Evolutionary conservation across 2,797 vertebrate species (phyloP).

Genomic region (Rallus crepitans): DNA sequence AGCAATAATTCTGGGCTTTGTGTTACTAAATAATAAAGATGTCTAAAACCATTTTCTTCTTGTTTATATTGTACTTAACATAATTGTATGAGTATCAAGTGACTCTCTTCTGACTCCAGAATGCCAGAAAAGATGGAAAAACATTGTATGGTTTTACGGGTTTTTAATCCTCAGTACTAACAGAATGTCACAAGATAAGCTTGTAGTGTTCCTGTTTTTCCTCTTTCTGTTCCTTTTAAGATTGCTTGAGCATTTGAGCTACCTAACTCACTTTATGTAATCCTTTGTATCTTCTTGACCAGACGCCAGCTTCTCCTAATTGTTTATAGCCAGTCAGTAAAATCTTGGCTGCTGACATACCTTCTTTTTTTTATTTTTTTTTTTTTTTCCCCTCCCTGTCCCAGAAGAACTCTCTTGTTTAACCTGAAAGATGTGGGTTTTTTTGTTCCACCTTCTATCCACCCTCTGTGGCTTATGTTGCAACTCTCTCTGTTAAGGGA

Average conservation of each 20-base stretch:
- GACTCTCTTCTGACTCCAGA: background rate
- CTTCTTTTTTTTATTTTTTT: background rate
- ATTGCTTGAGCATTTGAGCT: slow-evolving; percentile 2
- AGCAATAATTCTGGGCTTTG: slow-evolving; percentile 23
- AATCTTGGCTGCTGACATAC: slow-evolving; percentile 11
- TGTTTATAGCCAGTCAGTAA: background rate
- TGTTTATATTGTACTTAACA: slow-evolving; percentile 60
- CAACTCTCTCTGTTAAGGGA: background rate
- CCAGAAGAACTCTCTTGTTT: background rate
- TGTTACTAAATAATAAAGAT: slow-evolving; percentile 68
- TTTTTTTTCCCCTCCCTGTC: background rate
- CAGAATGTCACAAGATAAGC: background rate
- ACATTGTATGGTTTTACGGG: fast-evolving
- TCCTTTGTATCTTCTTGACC: slow-evolving; percentile 11
- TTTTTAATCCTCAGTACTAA: background rate
- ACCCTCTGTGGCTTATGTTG: background rate
- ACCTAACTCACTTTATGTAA: background rate
- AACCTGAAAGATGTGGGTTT: background rate
- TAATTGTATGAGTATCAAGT: background rate
- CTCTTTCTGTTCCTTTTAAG: background rate
- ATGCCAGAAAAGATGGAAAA: background rate
- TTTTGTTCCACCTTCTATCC: background rate
- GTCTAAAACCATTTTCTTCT: slow-evolving; percentile 54
- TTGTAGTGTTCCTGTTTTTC: background rate
- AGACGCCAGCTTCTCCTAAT: background rate